phyloP scores from a whole-genome alignment of 2,888 invertebrate species.

The Entomobrya proxima region DNA sequence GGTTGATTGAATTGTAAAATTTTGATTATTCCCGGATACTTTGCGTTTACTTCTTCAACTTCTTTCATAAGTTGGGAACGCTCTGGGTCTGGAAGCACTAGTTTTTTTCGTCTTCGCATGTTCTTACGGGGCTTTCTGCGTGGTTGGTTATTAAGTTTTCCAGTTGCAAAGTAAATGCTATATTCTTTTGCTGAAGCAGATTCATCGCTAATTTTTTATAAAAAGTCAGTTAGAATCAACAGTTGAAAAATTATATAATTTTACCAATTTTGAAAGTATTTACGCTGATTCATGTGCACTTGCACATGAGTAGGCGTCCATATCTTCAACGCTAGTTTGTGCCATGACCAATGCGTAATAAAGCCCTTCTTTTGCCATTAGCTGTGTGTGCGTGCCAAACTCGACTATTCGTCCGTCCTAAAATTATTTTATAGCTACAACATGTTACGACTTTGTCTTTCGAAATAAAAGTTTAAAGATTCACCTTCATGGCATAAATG shows the following conservation, averaged over 20 bases:
- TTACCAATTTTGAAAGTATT: neutral
- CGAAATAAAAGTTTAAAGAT: neutral
- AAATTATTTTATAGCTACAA: neutral
- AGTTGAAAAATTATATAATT: neutral
- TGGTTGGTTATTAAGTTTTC: slow-evolving; percentile 49
- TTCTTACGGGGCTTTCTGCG: slow-evolving; percentile 60
- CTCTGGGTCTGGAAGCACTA: slow-evolving; percentile 72
- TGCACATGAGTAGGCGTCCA: slow-evolving; percentile 67
- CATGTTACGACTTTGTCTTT: neutral
- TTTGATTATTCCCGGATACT: slow-evolving; percentile 74
- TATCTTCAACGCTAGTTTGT: slow-evolving; percentile 73
- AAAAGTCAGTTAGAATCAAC: neutral
- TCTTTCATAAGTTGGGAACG: slow-evolving; percentile 66
- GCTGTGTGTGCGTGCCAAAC: slow-evolving; percentile 76
- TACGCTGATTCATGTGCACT: slow-evolving; percentile 64
- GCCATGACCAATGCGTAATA: slow-evolving; percentile 76
- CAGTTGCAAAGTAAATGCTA: slow-evolving; percentile 55
- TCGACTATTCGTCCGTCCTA: slow-evolving; percentile 76
- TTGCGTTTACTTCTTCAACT: slow-evolving; percentile 71
- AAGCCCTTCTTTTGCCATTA: slow-evolving; percentile 76
- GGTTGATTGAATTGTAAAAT: slow-evolving; percentile 76
- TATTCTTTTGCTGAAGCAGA: slow-evolving; percentile 60
- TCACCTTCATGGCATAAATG: slow-evolving; percentile 76
- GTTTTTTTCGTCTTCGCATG: slow-evolving; percentile 37
- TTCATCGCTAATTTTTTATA: slow-evolving; percentile 47